These are phyloP conservation scores for Chiroxiphia lanceolata DNA, from an alignment of 2,797 vertebrate genomes.

Conservation along the genomic window DNA sequence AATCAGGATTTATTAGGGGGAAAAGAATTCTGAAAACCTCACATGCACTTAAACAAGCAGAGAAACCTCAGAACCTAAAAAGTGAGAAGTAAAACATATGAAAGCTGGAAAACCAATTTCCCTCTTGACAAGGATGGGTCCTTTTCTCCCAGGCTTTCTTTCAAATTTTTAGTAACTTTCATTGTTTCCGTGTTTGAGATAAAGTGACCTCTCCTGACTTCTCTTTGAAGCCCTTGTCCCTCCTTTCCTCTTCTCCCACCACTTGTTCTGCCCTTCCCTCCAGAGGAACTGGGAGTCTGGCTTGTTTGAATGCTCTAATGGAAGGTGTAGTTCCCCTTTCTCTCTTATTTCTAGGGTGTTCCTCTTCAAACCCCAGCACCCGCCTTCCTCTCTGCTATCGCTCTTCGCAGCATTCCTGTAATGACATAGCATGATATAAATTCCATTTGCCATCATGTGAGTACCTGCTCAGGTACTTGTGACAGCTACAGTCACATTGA, in stretches of 20 bases:
- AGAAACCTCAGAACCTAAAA: background rate
- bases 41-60: background rate
- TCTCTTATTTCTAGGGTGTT: background rate
- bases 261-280: background rate
- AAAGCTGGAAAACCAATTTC: background rate
- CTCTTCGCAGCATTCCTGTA: background rate
- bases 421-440: background rate
- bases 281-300: background rate
- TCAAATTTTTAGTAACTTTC: background rate
- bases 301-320: background rate
- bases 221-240: background rate
- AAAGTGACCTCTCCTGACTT: background rate
- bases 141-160: background rate
- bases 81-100: accelerated
- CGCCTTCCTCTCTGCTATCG: background rate
- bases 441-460: accelerated
- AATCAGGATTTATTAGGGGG: background rate
- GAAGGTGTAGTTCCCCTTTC: background rate
- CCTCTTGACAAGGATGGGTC: background rate
- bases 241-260: background rate
- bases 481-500: accelerated
- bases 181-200: background rate
- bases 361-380: background rate
- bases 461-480: background rate
- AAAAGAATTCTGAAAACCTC: background rate